These are phyloP conservation scores for Tenthredo amoena DNA, from an alignment of 2,888 invertebrate species.

Conservation along the genomic window DNA sequence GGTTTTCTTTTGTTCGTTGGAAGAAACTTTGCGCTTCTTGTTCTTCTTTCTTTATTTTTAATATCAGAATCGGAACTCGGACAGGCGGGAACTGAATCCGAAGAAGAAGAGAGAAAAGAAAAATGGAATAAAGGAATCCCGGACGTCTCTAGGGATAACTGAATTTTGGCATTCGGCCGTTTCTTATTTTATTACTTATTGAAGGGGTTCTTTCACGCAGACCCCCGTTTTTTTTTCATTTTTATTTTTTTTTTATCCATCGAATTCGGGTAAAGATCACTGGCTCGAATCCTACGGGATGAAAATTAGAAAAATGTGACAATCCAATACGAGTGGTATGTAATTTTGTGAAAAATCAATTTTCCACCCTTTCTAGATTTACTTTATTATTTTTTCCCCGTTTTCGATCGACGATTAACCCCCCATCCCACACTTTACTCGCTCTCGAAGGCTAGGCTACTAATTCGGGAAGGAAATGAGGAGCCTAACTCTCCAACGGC, in stretches of 20 bases:
- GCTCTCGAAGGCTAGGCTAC: slow-evolving; percentile 8
- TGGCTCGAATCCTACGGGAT: not conserved
- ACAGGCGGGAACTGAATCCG: not conserved
- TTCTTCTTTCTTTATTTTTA: not conserved
- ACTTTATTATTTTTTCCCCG: not conserved
- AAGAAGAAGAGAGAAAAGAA: not conserved
- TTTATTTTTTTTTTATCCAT: not conserved
- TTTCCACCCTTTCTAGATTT: not conserved
- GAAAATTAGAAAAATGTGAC: not conserved
- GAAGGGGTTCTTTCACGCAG: not conserved
- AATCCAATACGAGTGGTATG: not conserved
- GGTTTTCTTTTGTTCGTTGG: not conserved
- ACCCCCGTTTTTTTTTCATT: not conserved
- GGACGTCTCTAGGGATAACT: slow-evolving; percentile 1
- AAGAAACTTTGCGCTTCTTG: not conserved
- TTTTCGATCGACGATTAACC: not conserved
- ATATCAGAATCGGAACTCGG: not conserved
- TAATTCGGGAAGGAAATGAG: slow-evolving; percentile 54
- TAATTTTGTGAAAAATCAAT: not conserved
- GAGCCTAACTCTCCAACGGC: slow-evolving; percentile 33
- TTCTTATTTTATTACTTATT: slow-evolving; percentile 34
- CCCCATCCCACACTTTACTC: not conserved
- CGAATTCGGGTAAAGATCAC: not conserved
- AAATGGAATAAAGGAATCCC: not conserved
- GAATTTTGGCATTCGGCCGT: slow-evolving; percentile 24